These are phyloP conservation scores for Aphelenchoides fujianensis DNA, from an alignment of 1,140 invertebrate species.

Conservation along the genomic window DNA sequence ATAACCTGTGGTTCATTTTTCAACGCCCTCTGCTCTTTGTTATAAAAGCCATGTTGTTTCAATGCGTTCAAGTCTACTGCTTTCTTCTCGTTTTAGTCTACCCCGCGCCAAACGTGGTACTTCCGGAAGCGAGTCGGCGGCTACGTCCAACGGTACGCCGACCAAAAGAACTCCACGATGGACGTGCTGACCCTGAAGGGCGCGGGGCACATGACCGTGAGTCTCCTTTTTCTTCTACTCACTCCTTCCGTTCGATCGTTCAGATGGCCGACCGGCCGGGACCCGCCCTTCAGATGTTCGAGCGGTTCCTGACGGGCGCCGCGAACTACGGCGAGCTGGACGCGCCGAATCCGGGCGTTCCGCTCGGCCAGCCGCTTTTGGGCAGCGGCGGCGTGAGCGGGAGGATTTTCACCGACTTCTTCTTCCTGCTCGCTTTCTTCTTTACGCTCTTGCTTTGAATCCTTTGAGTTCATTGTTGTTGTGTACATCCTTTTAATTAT, in stretches of 20 bases:
- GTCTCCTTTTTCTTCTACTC: neutral
- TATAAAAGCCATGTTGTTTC: no score
- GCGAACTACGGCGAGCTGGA: conserved; percentile 8
- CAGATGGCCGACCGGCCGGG: conserved; percentile 15
- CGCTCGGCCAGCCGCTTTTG: no score
- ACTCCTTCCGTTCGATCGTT: neutral
- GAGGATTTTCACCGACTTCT: no score
- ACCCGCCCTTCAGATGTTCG: conserved; percentile 21
- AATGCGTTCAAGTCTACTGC: no score
- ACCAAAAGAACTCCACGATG: neutral
- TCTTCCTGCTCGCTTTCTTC: no score
- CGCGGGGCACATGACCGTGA: conserved; percentile 1
- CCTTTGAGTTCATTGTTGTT: no score
- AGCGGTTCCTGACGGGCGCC: neutral
- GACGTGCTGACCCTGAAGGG: conserved; percentile 23
- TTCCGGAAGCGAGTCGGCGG: conserved; percentile 14
- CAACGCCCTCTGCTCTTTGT: no score
- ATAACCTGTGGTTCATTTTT: no score
- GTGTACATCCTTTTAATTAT: no score
- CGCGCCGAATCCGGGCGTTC: neutral
- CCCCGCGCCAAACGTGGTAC: neutral
- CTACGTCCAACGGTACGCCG: conserved; percentile 9
- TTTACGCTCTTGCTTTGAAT: no score
- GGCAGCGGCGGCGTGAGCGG: no score
- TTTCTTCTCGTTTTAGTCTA: conserved; percentile 2